phyloP scores from a whole-genome alignment of 2,797 vertebrate species.

The Sebastes hopkinsi region DNA sequence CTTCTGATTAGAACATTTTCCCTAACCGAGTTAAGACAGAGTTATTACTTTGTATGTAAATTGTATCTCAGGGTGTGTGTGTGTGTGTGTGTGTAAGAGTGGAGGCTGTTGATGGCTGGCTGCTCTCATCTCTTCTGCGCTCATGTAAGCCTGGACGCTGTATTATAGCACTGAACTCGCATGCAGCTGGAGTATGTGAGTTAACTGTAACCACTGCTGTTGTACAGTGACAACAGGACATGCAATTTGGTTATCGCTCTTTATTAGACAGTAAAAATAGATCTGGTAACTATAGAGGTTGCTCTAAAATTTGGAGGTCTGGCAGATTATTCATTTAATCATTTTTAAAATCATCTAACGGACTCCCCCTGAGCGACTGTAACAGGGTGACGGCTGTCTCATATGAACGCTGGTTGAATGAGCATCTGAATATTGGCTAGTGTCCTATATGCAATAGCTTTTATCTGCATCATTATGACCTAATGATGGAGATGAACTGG shows the following conservation, averaged over 20 bases:
- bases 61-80: background rate
- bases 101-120: conserved; percentile 1
- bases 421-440: background rate
- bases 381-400: background rate
- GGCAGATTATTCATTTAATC: background rate
- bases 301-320: background rate
- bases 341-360: background rate
- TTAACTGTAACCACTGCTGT: background rate
- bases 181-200: background rate
- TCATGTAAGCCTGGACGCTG: background rate
- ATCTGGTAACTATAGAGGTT: background rate
- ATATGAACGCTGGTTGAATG: background rate
- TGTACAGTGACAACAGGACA: no score
- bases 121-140: conserved; percentile 10
- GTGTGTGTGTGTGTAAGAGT: background rate
- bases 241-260: background rate
- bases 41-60: background rate
- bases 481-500: background rate
- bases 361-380: background rate
- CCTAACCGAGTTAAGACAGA: background rate
- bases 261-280: background rate
- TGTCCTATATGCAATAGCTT: background rate
- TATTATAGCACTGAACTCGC: background rate
- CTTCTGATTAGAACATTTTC: background rate
- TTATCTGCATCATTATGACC: background rate